phyloP scores from a whole-genome alignment of 2,797 vertebrate genomes.

The Lutjanus argentimaculatus region DNA sequence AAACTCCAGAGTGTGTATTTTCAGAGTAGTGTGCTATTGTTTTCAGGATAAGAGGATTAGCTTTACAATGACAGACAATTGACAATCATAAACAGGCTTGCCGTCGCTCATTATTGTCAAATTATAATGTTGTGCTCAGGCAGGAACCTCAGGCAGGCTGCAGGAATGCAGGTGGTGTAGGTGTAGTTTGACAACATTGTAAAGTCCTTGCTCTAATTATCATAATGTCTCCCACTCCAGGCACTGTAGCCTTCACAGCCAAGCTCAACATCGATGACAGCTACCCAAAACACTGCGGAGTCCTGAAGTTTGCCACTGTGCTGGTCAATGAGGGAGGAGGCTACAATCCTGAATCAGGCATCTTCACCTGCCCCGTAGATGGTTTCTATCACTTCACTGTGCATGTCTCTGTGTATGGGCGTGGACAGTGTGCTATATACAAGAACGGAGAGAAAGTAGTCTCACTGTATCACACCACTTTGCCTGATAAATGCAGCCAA shows the following conservation, averaged over 20 bases:
- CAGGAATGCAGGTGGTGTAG: not conserved
- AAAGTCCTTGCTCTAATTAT: not conserved
- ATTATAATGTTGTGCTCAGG: no score
- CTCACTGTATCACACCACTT: constrained; percentile 62
- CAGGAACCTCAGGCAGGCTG: no score
- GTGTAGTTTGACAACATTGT: not conserved
- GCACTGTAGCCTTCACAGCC: constrained; percentile 69
- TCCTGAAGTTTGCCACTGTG: constrained; percentile 59
- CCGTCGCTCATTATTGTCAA: no score
- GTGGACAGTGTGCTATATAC: constrained; percentile 57
- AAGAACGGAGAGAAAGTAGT: constrained; percentile 63
- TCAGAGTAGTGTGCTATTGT: no score
- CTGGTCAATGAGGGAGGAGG: constrained; percentile 59
- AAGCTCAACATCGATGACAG: constrained; percentile 50
- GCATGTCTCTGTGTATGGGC: constrained; percentile 63
- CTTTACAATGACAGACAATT: no score
- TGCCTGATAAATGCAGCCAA: constrained; percentile 62
- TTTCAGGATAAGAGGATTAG: no score
- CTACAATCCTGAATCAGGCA: constrained; percentile 49
- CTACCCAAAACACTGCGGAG: constrained; percentile 51
- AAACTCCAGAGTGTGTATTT: no score
- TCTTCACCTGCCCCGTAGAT: constrained; percentile 60
- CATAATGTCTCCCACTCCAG: constrained; percentile 3
- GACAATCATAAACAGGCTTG: no score
- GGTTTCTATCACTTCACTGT: constrained; percentile 63